These are phyloP conservation scores for Nannoperca obscura DNA, from an alignment of 2,797 vertebrate genomes.

Conservation along the genomic window DNA sequence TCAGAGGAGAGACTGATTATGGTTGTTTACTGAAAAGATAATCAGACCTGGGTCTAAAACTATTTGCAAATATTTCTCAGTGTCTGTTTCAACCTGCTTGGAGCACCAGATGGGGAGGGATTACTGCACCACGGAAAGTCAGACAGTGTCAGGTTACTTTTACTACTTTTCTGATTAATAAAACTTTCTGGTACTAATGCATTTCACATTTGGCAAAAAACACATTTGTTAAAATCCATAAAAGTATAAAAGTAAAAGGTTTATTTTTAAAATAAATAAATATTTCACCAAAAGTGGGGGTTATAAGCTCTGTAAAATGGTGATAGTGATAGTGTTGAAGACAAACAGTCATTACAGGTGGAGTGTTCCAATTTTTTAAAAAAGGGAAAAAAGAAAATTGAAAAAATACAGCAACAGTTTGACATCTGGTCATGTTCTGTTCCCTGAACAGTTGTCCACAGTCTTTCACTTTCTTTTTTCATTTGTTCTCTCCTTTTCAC, in stretches of 20 bases:
- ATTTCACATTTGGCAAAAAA: constrained; percentile 41
- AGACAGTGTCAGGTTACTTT: constrained; percentile 57
- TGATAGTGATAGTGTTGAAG: constrained; percentile 35
- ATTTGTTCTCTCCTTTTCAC: constrained; percentile 83
- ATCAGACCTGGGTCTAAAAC: constrained; percentile 59
- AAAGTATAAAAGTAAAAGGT: constrained; percentile 17
- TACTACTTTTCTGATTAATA: constrained; percentile 45
- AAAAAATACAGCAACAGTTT: constrained; percentile 71
- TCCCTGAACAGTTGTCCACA: constrained; percentile 83
- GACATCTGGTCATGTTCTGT: constrained; percentile 82
- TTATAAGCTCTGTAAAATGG: constrained; percentile 26
- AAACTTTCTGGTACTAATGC: constrained; percentile 50
- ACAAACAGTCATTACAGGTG: constrained; percentile 55
- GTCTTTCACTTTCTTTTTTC: constrained; percentile 83
- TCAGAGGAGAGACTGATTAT: constrained; percentile 35
- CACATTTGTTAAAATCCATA: constrained; percentile 18
- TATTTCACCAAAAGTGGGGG: background rate
- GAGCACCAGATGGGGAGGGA: constrained; percentile 63
- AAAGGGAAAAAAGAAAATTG: constrained; percentile 16
- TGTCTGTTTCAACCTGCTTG: constrained; percentile 61
- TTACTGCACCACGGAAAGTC: constrained; percentile 49
- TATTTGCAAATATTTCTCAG: constrained; percentile 59
- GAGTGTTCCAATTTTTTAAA: constrained; percentile 36
- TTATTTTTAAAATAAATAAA: constrained; percentile 24
- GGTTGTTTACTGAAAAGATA: constrained; percentile 60